Evolutionary conservation across 2,888 invertebrate genomes (phyloP).

Genomic region (Sycophila texana): DNA sequence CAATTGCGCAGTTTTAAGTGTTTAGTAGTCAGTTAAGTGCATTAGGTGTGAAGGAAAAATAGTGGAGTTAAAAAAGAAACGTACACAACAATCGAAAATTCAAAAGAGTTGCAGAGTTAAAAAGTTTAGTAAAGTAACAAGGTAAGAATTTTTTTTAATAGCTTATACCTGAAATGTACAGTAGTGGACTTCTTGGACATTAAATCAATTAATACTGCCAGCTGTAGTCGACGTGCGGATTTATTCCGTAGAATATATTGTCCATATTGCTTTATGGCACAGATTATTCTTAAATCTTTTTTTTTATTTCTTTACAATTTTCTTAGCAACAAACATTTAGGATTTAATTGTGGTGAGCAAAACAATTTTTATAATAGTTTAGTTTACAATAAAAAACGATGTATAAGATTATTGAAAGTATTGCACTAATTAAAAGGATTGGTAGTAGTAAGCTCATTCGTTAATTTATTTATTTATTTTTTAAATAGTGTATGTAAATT

Average conservation of each 20-base stretch:
- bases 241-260: constrained; percentile 62
- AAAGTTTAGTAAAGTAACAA: not conserved
- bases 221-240: constrained; percentile 57
- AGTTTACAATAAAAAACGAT: no score
- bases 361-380: not conserved
- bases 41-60: not conserved
- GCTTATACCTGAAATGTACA: not conserved
- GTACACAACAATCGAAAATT: not conserved
- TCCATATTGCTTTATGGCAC: constrained; percentile 70
- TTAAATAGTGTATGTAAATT: not conserved
- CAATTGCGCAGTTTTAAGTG: not conserved
- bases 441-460: not conserved
- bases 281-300: constrained; percentile 59
- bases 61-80: not conserved
- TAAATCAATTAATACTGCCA: constrained; percentile 55
- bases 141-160: not conserved
- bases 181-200: constrained; percentile 10
- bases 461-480: not conserved
- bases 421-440: not conserved
- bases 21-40: not conserved
- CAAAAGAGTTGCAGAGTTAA: not conserved
- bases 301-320: not conserved
- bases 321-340: constrained; percentile 9
- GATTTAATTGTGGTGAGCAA: constrained; percentile 5
- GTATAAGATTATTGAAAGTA: no score